Evolutionary conservation across 2,113 vertebrate genomes (phyloP).

Genomic region (Seriola quinqueradiata): DNA sequence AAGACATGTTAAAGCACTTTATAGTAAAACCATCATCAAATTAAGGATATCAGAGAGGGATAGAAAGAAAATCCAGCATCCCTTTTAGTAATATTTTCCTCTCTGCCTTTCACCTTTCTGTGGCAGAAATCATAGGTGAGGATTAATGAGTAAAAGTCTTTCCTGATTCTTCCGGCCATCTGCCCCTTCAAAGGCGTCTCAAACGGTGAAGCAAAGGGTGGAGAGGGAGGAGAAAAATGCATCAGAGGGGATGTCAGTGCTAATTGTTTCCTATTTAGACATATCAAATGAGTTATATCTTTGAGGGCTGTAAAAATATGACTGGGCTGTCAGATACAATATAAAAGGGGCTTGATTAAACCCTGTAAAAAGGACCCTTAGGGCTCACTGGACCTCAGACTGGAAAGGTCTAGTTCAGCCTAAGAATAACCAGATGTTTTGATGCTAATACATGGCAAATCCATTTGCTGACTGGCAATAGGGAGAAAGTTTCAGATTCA

Average conservation of each 20-base stretch:
- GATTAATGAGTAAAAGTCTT: conserved; percentile 23
- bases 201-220: neutral
- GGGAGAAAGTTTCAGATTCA: conserved; percentile 8
- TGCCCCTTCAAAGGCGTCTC: conserved; percentile 37
- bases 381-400: conserved; percentile 28
- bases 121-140: conserved; percentile 12
- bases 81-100: neutral
- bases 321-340: conserved; percentile 67
- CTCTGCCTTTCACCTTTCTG: conserved; percentile 27
- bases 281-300: conserved; percentile 69
- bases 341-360: conserved; percentile 59
- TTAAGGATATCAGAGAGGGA: neutral
- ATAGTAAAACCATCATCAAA: neutral
- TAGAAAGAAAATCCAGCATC: neutral
- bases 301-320: conserved; percentile 38
- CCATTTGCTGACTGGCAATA: conserved; percentile 21
- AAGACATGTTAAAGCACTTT: neutral
- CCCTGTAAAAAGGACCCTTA: conserved; percentile 7
- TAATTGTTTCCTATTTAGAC: conserved; percentile 74
- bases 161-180: conserved; percentile 37
- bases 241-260: conserved; percentile 51
- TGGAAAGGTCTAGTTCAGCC: conserved; percentile 1
- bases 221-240: conserved; percentile 39
- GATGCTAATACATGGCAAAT: conserved; percentile 48
- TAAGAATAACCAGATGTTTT: conserved; percentile 54